Conservation (phyloP, 2,888 invertebrate species). For the Alentia gelatinosa region DNA sequence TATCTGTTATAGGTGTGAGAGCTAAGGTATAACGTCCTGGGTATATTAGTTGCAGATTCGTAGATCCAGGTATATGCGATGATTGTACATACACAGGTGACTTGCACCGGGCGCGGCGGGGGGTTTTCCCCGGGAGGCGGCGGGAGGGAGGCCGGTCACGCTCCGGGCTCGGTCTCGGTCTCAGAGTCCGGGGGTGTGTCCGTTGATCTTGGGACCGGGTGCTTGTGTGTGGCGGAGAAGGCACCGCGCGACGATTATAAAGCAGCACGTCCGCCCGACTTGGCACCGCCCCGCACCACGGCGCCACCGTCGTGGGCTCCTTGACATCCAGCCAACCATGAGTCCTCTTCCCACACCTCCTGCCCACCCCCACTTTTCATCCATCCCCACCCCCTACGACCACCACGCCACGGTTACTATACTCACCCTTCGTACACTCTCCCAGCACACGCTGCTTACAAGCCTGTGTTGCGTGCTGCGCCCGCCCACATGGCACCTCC, state of each 20-base stretch:
- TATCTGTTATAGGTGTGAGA: no score
- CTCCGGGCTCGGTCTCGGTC: background rate
- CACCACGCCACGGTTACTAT: background rate
- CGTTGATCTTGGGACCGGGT: background rate
- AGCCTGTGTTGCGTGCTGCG: background rate
- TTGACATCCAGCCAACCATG: conserved; percentile 44
- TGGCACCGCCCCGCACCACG: conserved; percentile 30
- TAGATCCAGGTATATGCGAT: no score
- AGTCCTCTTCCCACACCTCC: conserved; percentile 35
- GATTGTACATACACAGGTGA: no score
- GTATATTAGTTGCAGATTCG: no score
- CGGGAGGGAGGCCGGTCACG: background rate
- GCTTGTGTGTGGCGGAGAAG: background rate
- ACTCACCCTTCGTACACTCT: background rate
- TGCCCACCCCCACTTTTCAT: background rate
- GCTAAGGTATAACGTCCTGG: no score
- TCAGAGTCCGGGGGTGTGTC: background rate
- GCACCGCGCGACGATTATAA: background rate
- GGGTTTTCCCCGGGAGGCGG: background rate
- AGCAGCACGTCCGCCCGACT: background rate
- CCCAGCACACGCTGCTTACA: no score
- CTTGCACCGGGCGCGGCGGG: no score
- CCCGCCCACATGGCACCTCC: background rate
- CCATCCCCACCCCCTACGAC: background rate
- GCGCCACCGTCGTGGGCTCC: background rate